Conservation (phyloP, 2,797 vertebrate genomes). For the Spinus pinus region DNA sequence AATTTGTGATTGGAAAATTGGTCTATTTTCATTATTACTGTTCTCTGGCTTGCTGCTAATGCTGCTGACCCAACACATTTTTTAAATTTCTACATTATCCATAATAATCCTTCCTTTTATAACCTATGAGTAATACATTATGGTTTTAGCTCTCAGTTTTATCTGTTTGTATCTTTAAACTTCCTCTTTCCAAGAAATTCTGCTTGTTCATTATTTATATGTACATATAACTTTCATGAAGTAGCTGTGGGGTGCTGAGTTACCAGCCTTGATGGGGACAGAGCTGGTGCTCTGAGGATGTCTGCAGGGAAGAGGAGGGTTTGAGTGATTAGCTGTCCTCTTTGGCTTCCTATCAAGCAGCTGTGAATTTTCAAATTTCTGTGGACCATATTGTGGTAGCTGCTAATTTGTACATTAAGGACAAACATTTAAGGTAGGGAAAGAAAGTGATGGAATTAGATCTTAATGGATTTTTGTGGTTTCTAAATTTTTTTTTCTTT, state of each 20-base stretch:
- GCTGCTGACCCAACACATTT: not conserved
- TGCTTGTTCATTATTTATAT: not conserved
- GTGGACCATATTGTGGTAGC: no score
- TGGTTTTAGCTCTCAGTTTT: not conserved
- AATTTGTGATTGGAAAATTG: not conserved
- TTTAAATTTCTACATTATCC: not conserved
- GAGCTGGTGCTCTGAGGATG: not conserved
- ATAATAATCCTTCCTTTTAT: accelerated
- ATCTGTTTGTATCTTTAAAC: not conserved
- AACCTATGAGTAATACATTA: not conserved
- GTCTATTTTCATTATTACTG: not conserved
- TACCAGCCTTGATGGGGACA: not conserved
- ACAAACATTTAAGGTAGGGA: not conserved
- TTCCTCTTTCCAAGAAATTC: not conserved
- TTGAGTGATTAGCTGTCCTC: not conserved
- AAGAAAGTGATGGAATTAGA: not conserved
- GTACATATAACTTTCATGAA: not conserved
- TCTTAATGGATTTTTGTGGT: not conserved
- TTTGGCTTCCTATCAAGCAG: not conserved
- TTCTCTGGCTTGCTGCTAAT: not conserved
- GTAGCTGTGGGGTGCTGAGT: not conserved
- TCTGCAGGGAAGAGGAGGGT: not conserved
- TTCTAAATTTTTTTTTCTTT: not conserved
- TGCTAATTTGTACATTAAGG: not conserved
- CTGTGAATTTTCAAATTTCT: not conserved